Percentiles rank a stretch among this genome's conserved stretches.
Evolutionary conservation across 2,888 invertebrate genomes (phyloP).

Genomic region (Agrotis clavis): DNA sequence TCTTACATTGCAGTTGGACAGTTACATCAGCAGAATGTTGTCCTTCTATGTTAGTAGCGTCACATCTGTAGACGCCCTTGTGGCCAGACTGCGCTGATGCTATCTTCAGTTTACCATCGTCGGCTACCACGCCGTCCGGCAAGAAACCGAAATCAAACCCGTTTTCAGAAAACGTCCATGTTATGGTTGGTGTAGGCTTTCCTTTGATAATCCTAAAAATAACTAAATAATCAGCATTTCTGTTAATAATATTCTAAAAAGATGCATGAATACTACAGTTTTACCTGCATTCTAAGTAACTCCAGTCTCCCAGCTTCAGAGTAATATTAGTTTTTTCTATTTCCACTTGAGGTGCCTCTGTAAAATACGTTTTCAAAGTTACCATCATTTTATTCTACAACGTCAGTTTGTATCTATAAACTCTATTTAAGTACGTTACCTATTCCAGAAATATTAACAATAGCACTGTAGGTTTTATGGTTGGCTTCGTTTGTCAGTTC

Average conservation of each 20-base stretch:
- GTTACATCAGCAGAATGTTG: constrained; percentile 69
- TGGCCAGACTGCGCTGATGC: constrained; percentile 69
- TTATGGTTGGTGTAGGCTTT: constrained; percentile 76
- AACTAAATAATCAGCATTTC: background rate
- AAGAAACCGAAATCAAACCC: constrained; percentile 66
- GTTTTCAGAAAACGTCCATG: constrained; percentile 75
- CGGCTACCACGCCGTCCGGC: constrained; percentile 71
- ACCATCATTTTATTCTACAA: background rate
- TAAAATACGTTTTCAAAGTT: constrained; percentile 40
- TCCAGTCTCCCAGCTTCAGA: constrained; percentile 73
- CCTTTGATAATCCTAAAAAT: constrained; percentile 77
- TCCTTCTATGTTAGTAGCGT: constrained; percentile 77
- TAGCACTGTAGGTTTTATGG: constrained; percentile 65
- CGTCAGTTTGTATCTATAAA: background rate
- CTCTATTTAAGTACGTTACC: constrained; percentile 70
- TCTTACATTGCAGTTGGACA: constrained; percentile 80
- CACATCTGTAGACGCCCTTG: constrained; percentile 79
- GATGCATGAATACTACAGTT: constrained; percentile 2
- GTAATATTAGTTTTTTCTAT: constrained; percentile 65
- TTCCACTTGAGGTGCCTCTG: constrained; percentile 79
- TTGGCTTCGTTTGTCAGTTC: constrained; percentile 73
- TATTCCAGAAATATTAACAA: constrained; percentile 78
- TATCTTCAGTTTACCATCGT: constrained; percentile 72
- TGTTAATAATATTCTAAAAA: background rate
- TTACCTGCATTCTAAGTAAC: constrained; percentile 80